phyloP scores from a whole-genome alignment of 2,888 invertebrate species.

The Melieria omissa region DNA sequence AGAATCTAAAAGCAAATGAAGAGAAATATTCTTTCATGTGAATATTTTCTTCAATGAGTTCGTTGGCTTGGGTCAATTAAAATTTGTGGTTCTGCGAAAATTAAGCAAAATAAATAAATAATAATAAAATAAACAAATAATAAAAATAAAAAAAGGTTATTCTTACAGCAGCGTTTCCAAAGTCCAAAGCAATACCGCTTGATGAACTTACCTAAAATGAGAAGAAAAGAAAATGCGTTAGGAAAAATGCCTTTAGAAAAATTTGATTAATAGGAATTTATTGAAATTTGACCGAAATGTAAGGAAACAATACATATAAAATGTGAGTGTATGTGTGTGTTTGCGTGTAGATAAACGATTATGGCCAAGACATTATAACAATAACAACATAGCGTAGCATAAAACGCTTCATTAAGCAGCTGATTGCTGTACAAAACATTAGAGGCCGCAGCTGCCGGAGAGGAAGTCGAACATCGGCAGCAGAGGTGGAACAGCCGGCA shows the following conservation, averaged over 20 bases:
- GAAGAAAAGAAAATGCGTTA: slow-evolving; percentile 1
- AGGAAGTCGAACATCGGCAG: neutral
- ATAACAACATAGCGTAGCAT: neutral
- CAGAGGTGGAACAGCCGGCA: slow-evolving; percentile 1
- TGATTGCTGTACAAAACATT: neutral
- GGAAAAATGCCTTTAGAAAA: slow-evolving; percentile 34
- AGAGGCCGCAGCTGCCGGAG: neutral
- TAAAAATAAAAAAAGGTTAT: slow-evolving; percentile 24
- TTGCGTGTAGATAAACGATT: no score
- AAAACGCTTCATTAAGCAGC: neutral
- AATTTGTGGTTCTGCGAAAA: no score
- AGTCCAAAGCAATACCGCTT: slow-evolving; percentile 25
- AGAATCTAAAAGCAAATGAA: no score
- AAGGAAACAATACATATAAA: no score
- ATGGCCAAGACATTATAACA: no score
- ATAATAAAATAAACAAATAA: slow-evolving; percentile 1
- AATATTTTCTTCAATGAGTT: no score
- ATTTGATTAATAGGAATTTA: neutral
- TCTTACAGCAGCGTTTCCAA: slow-evolving; percentile 26
- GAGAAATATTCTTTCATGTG: no score
- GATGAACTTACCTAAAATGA: slow-evolving; percentile 29
- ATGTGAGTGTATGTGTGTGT: no score
- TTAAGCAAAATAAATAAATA: slow-evolving; percentile 22
- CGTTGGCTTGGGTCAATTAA: no score
- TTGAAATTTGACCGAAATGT: no score